Base-by-base conservation (phyloP, 2,797 vertebrate species). In the Myotis daubentonii region DNA sequence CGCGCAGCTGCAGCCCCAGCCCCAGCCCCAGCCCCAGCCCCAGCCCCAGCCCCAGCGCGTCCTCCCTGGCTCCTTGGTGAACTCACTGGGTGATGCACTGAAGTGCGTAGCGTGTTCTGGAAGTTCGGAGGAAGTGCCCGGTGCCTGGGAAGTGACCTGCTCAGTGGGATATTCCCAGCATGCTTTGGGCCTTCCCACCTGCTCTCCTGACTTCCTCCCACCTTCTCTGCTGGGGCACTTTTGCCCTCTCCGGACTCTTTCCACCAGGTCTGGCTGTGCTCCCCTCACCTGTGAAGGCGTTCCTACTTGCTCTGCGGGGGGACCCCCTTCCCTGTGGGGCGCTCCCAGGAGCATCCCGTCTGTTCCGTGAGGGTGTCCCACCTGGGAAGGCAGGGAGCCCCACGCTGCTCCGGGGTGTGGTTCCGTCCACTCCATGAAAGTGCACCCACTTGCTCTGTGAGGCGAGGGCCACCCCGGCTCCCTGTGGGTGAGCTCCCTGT, bases 381-480 rank as follows among this genome's bases (percentile, higher is more conserved):
- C 36, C 41, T 28, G 62, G 33, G 78, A 20, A 66, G 66, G n/a
- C 66, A 44, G 70, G 60, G 66, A 51, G 6, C 6, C 62, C 62
- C 15, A 12, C 3, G 30, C 25, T 55, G 2, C 36, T 68, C 76
- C 23, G 8, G 33, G 55, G 30, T 4, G 1, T 9, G 71, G 8
- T 3, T 23, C 13, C 2, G 1, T 16, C n/a, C 4, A 4, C 87
- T 80, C 41, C 5, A 3, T 38, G 71, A 30, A 74, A 49, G n/a
- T 3, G 12, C 0, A 16, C 51, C 65, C 66, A 9, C 22, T 19
- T n/a, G n/a, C 75, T 51, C 38, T 23, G 33, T 8, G 71, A n/a
- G 82, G 44, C 0, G 2, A 30, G 16, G 16, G 44, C 30, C 0
- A 0, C 30, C 57, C 33, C 7, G n/a, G 20, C 12, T 1, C 22